phyloP scores from a whole-genome alignment of 2,113 vertebrate species.

The Speoplatyrhinus poulsoni region DNA sequence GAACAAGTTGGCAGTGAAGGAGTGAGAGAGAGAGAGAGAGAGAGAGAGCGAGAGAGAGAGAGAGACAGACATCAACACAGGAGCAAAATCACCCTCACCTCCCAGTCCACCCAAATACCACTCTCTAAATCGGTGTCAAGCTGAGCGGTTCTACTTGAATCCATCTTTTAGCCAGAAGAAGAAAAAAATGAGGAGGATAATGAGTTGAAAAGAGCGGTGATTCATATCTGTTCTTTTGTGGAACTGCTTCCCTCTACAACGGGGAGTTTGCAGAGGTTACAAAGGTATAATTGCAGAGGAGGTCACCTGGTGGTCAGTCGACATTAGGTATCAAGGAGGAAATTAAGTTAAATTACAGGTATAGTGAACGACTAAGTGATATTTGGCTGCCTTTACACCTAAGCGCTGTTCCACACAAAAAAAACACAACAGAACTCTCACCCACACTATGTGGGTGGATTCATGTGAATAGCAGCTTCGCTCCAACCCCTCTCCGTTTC shows the following conservation, averaged over 20 bases:
- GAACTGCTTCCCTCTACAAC: slow-evolving; percentile 47
- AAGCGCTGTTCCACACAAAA: slow-evolving; percentile 40
- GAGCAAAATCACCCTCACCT: slow-evolving; percentile 12
- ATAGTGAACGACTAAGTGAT: slow-evolving; percentile 28
- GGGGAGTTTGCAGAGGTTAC: slow-evolving; percentile 24
- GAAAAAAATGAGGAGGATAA: too few species aligned
- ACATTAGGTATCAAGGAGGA: slow-evolving; percentile 35
- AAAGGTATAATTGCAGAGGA: slow-evolving; percentile 58
- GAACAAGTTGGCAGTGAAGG: slow-evolving; percentile 31
- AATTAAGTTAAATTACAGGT: slow-evolving; percentile 43
- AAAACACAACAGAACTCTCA: slow-evolving; percentile 44
- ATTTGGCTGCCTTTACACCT: slow-evolving; percentile 30
- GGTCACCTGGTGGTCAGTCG: slow-evolving; percentile 57
- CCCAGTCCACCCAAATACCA: not conserved
- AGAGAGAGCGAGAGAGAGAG: not conserved
- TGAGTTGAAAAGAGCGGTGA: not conserved
- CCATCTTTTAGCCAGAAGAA: not conserved
- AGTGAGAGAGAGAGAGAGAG: slow-evolving; percentile 12
- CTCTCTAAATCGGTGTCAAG: not conserved
- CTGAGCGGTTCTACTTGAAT: not conserved
- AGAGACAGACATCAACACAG: slow-evolving; percentile 17
- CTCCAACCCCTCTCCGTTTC: slow-evolving; percentile 51
- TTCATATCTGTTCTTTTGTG: slow-evolving; percentile 54
- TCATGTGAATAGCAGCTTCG: slow-evolving; percentile 41
- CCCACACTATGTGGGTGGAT: slow-evolving; percentile 35